Conservation (phyloP, 2,888 invertebrate genomes). For the Eupeodes luniger region DNA sequence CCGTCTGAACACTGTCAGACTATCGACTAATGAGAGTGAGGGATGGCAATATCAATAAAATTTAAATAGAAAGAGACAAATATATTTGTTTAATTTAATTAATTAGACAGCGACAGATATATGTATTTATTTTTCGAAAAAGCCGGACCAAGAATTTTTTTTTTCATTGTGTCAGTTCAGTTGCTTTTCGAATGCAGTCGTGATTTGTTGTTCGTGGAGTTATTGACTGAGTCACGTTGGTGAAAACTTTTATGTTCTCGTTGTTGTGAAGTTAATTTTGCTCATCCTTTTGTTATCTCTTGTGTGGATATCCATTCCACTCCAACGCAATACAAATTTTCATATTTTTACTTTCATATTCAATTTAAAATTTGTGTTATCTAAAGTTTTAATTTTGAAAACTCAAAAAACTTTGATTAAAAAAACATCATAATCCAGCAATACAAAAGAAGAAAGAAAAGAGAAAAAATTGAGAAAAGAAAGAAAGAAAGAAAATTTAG, state of each 20-base stretch:
- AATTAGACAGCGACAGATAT: not conserved
- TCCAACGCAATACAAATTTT: conserved; percentile 57
- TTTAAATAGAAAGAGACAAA: not conserved
- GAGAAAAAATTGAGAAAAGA: conserved; percentile 17
- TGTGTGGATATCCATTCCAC: conserved; percentile 6
- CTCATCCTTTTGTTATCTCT: conserved; percentile 74
- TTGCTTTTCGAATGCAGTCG: conserved; percentile 71
- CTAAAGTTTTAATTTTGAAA: not conserved
- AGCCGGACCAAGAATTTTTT: not conserved
- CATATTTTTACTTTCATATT: conserved; percentile 34
- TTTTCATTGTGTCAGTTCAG: conserved; percentile 53
- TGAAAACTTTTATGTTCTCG: conserved; percentile 71
- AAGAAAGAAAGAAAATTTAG: not conserved
- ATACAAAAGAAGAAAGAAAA: conserved; percentile 27
- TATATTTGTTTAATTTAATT: not conserved
- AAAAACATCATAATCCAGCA: not conserved
- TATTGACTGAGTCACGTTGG: conserved; percentile 31
- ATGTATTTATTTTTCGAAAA: not conserved
- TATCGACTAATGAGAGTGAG: no score
- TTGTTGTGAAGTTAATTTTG: conserved; percentile 70
- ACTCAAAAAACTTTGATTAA: not conserved
- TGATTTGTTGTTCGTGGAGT: conserved; percentile 47
- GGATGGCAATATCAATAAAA: no score
- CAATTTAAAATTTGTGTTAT: conserved; percentile 38
- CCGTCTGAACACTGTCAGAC: no score